These are phyloP conservation scores for Pica pica DNA, from an alignment of 2,113 vertebrate genomes.

Conservation along the genomic window DNA sequence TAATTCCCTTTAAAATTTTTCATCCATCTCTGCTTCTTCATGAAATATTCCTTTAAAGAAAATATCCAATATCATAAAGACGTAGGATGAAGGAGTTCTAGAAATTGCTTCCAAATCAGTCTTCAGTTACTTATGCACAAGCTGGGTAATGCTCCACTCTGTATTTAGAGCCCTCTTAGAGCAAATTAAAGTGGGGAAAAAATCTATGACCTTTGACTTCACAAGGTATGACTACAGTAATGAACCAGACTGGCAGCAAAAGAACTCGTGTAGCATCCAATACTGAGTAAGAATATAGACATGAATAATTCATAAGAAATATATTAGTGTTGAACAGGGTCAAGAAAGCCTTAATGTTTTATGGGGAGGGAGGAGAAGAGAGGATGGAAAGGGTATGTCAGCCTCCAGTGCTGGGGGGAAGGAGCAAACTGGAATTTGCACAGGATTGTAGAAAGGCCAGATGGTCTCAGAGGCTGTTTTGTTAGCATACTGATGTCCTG, in stretches of 20 bases:
- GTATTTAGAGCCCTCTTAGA: not conserved
- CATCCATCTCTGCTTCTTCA: not conserved
- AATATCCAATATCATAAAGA: not conserved
- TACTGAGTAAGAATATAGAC: not conserved
- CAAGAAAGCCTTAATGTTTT: not conserved
- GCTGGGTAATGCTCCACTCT: not conserved
- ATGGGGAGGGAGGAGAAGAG: not conserved
- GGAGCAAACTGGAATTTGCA: not conserved
- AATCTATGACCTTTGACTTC: not conserved
- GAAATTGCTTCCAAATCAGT: constrained; percentile 8
- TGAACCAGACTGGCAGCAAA: not conserved
- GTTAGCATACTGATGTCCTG: not conserved
- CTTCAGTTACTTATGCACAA: not conserved
- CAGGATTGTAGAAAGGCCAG: not conserved
- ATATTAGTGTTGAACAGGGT: not conserved
- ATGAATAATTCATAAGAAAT: not conserved
- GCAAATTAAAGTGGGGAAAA: not conserved
- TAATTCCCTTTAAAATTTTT: not conserved
- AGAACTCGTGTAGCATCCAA: not conserved
- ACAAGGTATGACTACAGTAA: not conserved
- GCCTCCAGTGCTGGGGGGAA: not conserved
- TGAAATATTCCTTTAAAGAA: not conserved
- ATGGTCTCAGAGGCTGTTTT: not conserved
- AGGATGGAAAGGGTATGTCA: not conserved
- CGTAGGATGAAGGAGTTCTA: not conserved